These are phyloP conservation scores for Scalopus aquaticus DNA, from an alignment of 2,113 vertebrate species.

Conservation along the genomic window DNA sequence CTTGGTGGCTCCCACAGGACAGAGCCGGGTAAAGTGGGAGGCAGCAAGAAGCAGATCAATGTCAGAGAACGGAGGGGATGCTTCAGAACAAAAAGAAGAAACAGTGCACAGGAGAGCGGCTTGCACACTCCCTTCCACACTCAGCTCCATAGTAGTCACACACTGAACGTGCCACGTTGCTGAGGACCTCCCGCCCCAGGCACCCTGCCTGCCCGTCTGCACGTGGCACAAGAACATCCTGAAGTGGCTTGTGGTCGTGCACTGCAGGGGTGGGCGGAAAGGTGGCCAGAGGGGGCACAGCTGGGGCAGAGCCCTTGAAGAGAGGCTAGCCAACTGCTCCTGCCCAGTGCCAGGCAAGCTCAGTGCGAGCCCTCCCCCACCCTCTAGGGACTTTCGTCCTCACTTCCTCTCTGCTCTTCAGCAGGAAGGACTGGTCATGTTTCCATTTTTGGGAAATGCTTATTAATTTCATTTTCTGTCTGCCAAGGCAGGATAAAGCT, in stretches of 20 bases:
- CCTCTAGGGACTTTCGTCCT: no score
- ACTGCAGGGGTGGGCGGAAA: neutral
- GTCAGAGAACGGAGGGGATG: neutral
- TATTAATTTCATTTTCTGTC: neutral
- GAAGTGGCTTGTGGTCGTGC: neutral
- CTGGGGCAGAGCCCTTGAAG: neutral
- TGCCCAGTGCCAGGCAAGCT: no score
- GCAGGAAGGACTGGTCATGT: neutral
- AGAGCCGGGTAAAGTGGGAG: neutral
- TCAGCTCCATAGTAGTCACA: neutral
- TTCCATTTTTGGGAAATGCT: neutral
- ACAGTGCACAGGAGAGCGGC: neutral
- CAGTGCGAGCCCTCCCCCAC: no score
- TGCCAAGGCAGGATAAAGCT: neutral
- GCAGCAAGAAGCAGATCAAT: no score
- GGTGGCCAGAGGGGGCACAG: neutral
- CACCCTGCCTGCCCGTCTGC: neutral
- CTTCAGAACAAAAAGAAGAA: neutral
- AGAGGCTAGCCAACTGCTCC: neutral
- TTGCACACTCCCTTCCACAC: neutral
- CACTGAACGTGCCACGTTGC: neutral
- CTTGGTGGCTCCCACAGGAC: neutral
- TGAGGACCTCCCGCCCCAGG: neutral
- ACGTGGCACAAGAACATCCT: neutral
- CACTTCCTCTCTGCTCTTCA: neutral